Evolutionary conservation across 2,113 vertebrate genomes (phyloP).

Genomic region (Sterna hirundo): DNA sequence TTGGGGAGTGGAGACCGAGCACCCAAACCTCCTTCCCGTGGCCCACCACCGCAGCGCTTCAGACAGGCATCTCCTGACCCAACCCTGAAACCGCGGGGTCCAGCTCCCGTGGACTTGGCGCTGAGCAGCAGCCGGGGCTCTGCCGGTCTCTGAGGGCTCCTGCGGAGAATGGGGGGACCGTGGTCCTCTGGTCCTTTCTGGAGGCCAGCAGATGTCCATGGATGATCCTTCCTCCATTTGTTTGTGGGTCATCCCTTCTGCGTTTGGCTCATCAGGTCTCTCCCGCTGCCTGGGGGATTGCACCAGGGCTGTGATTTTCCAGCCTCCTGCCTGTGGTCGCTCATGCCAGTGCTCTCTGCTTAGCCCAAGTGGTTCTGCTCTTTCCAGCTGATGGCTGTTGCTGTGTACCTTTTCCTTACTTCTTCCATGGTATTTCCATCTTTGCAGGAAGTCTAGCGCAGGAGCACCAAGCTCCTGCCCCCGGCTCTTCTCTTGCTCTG

Average conservation of each 20-base stretch:
- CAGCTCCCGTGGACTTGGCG: fast-evolving
- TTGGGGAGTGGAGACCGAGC: not conserved
- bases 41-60: not conserved
- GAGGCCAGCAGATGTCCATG: not conserved
- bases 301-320: not conserved
- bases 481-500: not conserved
- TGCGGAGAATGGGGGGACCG: fast-evolving
- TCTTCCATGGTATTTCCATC: not conserved
- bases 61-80: not conserved
- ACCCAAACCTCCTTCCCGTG: not conserved
- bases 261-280: not conserved
- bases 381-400: not conserved
- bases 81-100: not conserved
- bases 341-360: not conserved
- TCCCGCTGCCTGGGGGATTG: not conserved
- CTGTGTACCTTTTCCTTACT: not conserved
- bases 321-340: fast-evolving
- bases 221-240: not conserved
- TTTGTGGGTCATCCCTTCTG: not conserved
- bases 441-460: not conserved
- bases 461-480: not conserved
- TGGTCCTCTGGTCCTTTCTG: not conserved
- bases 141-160: not conserved
- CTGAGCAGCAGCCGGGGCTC: not conserved
- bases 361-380: not conserved